Percentiles rank a stretch among this genome's conserved stretches.
These are phyloP conservation scores for Drosophila simulans DNA, from an alignment of 1,140 invertebrate genomes.

Conservation along the genomic window DNA sequence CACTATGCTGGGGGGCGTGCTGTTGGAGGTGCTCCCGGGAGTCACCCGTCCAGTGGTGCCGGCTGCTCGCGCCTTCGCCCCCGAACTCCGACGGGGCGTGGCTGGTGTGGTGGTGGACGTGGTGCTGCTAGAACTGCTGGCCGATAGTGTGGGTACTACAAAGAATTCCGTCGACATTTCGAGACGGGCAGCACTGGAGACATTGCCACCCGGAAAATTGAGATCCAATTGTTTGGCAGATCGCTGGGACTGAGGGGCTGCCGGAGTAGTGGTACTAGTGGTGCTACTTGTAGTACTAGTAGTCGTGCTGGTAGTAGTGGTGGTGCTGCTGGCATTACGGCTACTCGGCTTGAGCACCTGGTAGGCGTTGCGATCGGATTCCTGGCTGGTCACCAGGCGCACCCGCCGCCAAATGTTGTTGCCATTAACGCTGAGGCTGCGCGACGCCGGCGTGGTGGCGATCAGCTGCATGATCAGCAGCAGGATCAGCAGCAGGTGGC, in stretches of 20 bases:
- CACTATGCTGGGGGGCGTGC: slow-evolving; percentile 75
- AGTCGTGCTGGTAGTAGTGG: slow-evolving; percentile 18
- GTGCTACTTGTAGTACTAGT: slow-evolving; percentile 28
- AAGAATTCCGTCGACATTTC: slow-evolving; percentile 93
- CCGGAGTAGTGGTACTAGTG: slow-evolving; percentile 27
- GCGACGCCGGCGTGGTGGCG: slow-evolving; percentile 60
- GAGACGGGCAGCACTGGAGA: slow-evolving; percentile 86
- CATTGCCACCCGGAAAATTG: slow-evolving; percentile 55
- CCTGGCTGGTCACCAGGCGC: slow-evolving; percentile 68
- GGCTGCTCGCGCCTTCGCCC: slow-evolving; percentile 68
- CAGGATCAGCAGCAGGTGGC: slow-evolving; percentile 61
- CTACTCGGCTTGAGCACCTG: slow-evolving; percentile 60
- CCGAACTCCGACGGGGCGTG: slow-evolving; percentile 56
- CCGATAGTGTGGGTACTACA: slow-evolving; percentile 86
- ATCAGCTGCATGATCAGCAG: slow-evolving; percentile 64
- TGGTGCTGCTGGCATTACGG: slow-evolving; percentile 34
- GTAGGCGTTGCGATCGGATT: slow-evolving; percentile 64
- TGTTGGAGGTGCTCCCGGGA: slow-evolving; percentile 15
- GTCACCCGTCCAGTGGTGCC: slow-evolving; percentile 36
- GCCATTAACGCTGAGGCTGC: slow-evolving; percentile 59
- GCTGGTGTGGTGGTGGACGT: slow-evolving; percentile 31
- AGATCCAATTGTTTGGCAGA: slow-evolving; percentile 71
- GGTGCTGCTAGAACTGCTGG: slow-evolving; percentile 37
- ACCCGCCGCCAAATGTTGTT: slow-evolving; percentile 74
- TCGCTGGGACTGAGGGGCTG: slow-evolving; percentile 28